Base-by-base conservation (phyloP, 2,113 vertebrate species). In the Lethenteron camtschaticum region DNA sequence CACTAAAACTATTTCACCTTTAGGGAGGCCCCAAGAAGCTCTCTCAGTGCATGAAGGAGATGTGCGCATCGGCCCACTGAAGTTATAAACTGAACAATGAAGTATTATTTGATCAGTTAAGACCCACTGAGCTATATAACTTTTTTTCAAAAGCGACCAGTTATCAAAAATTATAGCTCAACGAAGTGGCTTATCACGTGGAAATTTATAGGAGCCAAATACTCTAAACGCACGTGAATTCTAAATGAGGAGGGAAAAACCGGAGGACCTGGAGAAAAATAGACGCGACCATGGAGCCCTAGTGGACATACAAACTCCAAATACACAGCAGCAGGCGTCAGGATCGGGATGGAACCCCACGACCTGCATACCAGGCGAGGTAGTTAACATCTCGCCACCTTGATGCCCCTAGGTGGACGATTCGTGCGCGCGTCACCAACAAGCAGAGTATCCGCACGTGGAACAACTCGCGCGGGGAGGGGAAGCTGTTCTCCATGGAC, bases 381-480 rank as follows among this genome's bases (percentile, higher is more conserved):
- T 12, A 68, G 63, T 16, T 11, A 12, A 71, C 20, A 71, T 60
- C 60, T 66, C 18, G 57, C 56, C 55, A 16, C 41, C 68, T 2
- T 56, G 18, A 24, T 60, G 59, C 55, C 57, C 77, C 41, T 68
- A 99, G 94, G 79, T 99, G 94, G 94, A 97, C 89, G 12, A 81
- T 99, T 74, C 85, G 92, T 10, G 94, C 86, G 56, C 86, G 94
- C 12, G 82, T 99, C 14, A 96, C 90, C 77, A 95, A 97, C 74
- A 97, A 95, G 78, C 84, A 85, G 70, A 76, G 80, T 75, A 85
- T 97, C 77, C 87, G 90, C 2, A 92, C 86, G 0, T 99, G 94
- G 94, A 96, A 89, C 81, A 99, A 99, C 78, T 87, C 90, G 16
- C 86, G 92, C 8, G 94, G 94, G 1, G 90, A 96, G 58, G 94